Evolutionary conservation across 2,888 invertebrate genomes (phyloP).

Genomic region (Calliopum simillimum): DNA sequence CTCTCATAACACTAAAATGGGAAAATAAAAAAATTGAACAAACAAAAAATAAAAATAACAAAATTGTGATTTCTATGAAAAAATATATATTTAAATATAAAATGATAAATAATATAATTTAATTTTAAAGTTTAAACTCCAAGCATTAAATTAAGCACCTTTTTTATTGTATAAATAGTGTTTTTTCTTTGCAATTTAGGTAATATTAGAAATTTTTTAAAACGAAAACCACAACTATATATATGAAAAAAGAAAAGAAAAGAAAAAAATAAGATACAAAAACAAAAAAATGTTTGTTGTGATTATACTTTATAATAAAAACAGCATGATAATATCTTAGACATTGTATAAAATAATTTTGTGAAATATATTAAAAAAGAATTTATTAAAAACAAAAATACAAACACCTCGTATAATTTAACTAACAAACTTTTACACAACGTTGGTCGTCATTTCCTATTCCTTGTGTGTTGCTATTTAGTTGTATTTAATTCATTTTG

Average conservation of each 20-base stretch:
- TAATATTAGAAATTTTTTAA: conserved; percentile 34
- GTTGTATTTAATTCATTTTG: conserved; percentile 23
- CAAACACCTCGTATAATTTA: conserved; percentile 6
- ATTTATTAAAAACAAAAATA: conserved; percentile 25
- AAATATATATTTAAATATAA: conserved; percentile 22
- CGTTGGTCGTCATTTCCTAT: not conserved
- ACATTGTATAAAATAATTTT: conserved; percentile 19
- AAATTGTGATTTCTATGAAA: conserved; percentile 44
- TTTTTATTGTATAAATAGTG: conserved; percentile 23
- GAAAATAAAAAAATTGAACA: conserved; percentile 3
- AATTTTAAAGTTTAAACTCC: conserved; percentile 13
- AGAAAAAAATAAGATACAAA: conserved; percentile 16
- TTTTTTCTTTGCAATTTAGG: conserved; percentile 33
- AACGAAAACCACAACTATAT: conserved; percentile 19
- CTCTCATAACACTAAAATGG: not conserved
- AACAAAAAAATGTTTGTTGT: conserved; percentile 32
- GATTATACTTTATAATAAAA: conserved; percentile 26
- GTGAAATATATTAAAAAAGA: conserved; percentile 24
- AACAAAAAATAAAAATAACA: conserved; percentile 38
- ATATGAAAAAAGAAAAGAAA: conserved; percentile 1
- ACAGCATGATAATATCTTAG: conserved; percentile 10
- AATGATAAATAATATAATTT: not conserved
- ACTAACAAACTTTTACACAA: conserved; percentile 3
- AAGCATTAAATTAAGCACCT: conserved; percentile 26
- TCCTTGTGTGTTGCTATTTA: not conserved